Evolutionary conservation across 2,888 invertebrate genomes (phyloP).

Genomic region (Phrixothrix hirtus): DNA sequence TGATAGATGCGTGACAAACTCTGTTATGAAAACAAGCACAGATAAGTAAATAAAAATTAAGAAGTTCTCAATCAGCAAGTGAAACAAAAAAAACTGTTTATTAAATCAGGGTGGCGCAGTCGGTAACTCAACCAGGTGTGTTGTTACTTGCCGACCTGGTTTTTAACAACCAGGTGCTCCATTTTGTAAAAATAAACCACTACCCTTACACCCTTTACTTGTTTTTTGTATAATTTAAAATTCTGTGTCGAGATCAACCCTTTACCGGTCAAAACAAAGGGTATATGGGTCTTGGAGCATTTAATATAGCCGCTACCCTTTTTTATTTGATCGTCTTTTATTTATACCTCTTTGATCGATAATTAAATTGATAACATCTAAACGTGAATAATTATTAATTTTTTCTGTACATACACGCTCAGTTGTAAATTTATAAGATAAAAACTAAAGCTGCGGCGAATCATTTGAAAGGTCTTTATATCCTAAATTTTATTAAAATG

Average conservation of each 20-base stretch:
- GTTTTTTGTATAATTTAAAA: slow-evolving; percentile 45
- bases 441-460: too few species aligned
- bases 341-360: too few species aligned
- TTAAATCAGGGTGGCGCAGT: slow-evolving; percentile 34
- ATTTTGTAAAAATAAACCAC: slow-evolving; percentile 50
- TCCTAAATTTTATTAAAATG: too few species aligned
- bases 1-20: slow-evolving; percentile 33
- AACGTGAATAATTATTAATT: too few species aligned
- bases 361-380: too few species aligned
- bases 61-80: slow-evolving; percentile 30
- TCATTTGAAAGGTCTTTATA: too few species aligned
- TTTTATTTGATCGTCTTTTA: too few species aligned
- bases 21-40: slow-evolving; percentile 28
- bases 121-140: slow-evolving; percentile 47
- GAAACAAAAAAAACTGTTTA: slow-evolving; percentile 38
- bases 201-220: slow-evolving; percentile 42
- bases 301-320: slow-evolving; percentile 4
- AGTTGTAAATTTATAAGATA: too few species aligned
- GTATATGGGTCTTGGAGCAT: slow-evolving; percentile 15
- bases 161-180: slow-evolving; percentile 52
- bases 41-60: slow-evolving; percentile 33
- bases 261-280: slow-evolving; percentile 43
- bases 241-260: slow-evolving; percentile 42
- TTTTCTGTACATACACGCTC: too few species aligned
- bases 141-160: slow-evolving; percentile 52